Evolutionary conservation across 1,140 invertebrate species (phyloP), one percentile per base, ranked within the genome.

Genomic region (Cardiocondyla obscurior): DNA sequence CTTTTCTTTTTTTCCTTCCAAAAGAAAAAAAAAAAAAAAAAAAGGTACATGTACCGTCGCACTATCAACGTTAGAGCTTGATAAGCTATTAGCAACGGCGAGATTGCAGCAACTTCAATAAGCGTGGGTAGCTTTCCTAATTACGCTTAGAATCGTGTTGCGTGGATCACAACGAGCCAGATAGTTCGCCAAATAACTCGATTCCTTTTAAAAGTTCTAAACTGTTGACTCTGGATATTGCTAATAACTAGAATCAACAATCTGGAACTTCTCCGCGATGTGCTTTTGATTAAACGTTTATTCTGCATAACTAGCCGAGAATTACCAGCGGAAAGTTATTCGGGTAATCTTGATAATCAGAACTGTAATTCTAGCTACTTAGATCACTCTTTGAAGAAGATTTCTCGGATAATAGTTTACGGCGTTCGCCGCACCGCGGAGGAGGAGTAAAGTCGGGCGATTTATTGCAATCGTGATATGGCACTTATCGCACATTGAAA

Each of bases 201-300:
- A 60, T 33, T n/a, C n/a, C 10, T 19, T 60, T 60, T 33, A 36
- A 19, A 51, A 60, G 33, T 33, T 60, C 36, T n/a, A 60, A 60
- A 36, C 30, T 19, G 58, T 36, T 60, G 58, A 60, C 53, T 16
- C 25, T 16, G 53, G 53, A 30, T 58, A 58, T 58, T 58, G 16
- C 55, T 33, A 58, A 33, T 58, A 58, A 58, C 55, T 7, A 8
- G 55, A 58, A 58, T 58, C 55, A 58, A 58, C 55, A 33, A 58
- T 58, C n/a, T 33, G 55, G n/a, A 58, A 58, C 28, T 58, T 58
- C 28, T 7, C 25, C 53, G 25, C 53, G 53, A 57, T 57, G 53
- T 12, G 53, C 55, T 58, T 58, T 33, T 58, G 55, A 58, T 58
- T 58, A 58, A 58, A 58, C 28, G 28, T 58, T n/a, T 58, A 58